Evolutionary conservation across 2,113 vertebrate genomes (phyloP), one percentile per base, ranked within the genome.

Genomic region (Antidorcas marsupialis): DNA sequence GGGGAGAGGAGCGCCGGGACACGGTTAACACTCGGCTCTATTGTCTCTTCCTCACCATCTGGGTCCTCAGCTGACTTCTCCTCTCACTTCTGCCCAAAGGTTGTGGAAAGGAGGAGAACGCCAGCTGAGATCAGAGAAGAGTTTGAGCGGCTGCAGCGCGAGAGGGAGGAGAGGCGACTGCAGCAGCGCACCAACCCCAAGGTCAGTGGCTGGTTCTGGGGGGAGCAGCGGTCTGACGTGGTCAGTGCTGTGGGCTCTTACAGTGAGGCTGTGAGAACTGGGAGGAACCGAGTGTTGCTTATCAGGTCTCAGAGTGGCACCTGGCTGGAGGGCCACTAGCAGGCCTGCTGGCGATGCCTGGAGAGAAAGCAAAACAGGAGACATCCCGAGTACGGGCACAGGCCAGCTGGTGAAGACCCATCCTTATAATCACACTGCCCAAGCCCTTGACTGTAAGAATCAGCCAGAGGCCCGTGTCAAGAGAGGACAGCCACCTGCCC

Each of bases 181-280:
- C 99, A 99, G 97, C 99, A 99, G 98, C 98, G 99, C 98, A 99
- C 99, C 98, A 99, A 99, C 97, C 99, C 99, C 97, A 99, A 99
- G 99, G 99, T 99, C 97, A 97, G 88, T 82, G 45, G 2, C 25
- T 83, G 16, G n/a, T n/a, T 33, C 45, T 6, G 11, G 1, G 6
- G 64, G 43, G 59, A 0, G 36, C 67, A 23, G 67, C 2, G 3
- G 11, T 15, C 83, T 60, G 0, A 2, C 11, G 13, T 33, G 60
- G n/a, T 12, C 47, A 21, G 25, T n/a, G 53, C 43, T 17, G 15
- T 23, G 27, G 62, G 45, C 4, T 55, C 27, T 67, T 93, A 21
- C 27, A 7, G 27, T 21, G 47, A 17, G 12, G 23, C 19, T 30
- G 0, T 10, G 10, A 82, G 45, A 91, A 16, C 2, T 11, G n/a